Base-by-base conservation (phyloP, 2,113 vertebrate genomes). In the Austrofundulus limnaeus region DNA sequence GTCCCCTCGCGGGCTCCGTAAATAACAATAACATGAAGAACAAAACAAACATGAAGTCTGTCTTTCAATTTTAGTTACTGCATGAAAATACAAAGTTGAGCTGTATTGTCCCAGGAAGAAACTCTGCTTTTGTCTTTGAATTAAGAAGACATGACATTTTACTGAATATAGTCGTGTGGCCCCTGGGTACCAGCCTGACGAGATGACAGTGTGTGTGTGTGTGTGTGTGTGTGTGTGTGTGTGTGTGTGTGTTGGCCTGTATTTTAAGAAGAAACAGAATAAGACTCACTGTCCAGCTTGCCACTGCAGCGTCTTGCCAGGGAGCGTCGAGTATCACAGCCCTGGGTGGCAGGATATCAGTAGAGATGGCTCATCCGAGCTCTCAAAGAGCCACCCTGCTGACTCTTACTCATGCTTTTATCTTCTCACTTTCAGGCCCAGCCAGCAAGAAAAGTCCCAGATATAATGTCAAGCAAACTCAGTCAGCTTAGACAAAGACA, bases 331-430 rank as follows among this genome's bases (percentile, higher is more conserved):
- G 37, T 63, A 70, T 68, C 70, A 49, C 50, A 69, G 70, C 67
- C 20, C 53, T 62, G 67, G 61, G 82, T 80, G 73, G 72, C 80
- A 86, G 66, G 50, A 75, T 78, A 85, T 84, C 68, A 82, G 67
- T 78, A 67, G 51, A 63, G 68, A 51, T 46, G 61, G 62, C 72
- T 79, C 73, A 64, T 72, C 48, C 63, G 49, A n/a, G 61, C 78
- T 50, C 70, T 51, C 56, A 63, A 60, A 74, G 58, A 65, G 68
- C 51, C 10, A 13, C 65, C 54, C 45, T 50, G 56, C 42, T 68
- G n/a, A n/a, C 59, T 49, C 66, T 61, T 64, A 23, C 59, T 58
- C 70, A 60, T 21, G 45, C 61, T 70, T 66, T 61, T 61, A 66
- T 66, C 55, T 66, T 42, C 23, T 71, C 62, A 39, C 28, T 72